Evolutionary conservation across 2,113 vertebrate genomes (phyloP).

Genomic region (Dicerorhinus sumatrensis): DNA sequence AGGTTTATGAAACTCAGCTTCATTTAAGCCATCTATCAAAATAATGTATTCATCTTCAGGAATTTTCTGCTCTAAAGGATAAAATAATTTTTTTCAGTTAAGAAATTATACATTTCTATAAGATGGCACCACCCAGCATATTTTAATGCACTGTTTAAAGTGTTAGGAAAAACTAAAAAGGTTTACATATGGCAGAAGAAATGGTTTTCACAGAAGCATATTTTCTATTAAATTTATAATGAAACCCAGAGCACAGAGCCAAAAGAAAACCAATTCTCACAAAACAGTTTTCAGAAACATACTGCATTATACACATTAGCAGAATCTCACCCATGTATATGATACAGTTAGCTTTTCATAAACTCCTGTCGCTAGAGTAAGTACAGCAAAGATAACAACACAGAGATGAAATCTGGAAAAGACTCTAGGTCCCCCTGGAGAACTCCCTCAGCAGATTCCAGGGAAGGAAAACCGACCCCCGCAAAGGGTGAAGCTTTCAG

Average conservation of each 20-base stretch:
- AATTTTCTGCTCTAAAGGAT: conserved; percentile 93
- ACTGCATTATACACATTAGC: conserved; percentile 34
- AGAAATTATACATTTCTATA: conserved; percentile 54
- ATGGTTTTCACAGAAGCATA: conserved; percentile 58
- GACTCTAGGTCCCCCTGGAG: not conserved
- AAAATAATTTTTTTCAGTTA: conserved; percentile 72
- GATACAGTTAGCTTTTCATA: not conserved
- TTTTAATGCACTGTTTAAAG: conserved; percentile 64
- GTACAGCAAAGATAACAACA: not conserved
- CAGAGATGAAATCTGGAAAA: not conserved
- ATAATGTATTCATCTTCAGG: conserved; percentile 97
- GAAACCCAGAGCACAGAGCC: conserved; percentile 65
- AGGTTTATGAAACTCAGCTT: conserved; percentile 99
- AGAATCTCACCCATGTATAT: not conserved
- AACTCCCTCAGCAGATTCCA: not conserved
- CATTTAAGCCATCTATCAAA: conserved; percentile 97
- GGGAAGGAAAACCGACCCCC: not conserved
- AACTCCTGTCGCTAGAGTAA: not conserved
- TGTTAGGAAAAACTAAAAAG: conserved; percentile 65
- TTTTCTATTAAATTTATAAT: conserved; percentile 76
- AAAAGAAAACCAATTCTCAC: conserved; percentile 69
- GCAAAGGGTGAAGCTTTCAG: not conserved
- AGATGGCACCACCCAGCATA: conserved; percentile 33
- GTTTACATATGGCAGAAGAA: conserved; percentile 73
- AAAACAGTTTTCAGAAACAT: conserved; percentile 67